Evolutionary conservation across 2,113 vertebrate genomes (phyloP), one percentile per base, ranked within the genome.

Genomic region (Zosterops lateralis): DNA sequence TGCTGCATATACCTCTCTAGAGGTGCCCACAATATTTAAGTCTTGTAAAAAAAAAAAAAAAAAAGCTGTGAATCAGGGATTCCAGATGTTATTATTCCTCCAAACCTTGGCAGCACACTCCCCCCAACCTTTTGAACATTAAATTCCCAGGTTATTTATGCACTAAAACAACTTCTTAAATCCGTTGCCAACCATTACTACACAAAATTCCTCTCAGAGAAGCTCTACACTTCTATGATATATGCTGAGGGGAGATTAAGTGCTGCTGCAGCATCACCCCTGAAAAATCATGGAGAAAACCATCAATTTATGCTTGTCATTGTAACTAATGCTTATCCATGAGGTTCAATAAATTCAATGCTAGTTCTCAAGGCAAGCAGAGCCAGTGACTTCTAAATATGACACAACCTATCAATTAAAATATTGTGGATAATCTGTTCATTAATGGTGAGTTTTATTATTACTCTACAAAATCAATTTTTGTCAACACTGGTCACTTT

Each of bases 231-330:
- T 97, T 97, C 93, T 70, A 93, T 70, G 91, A 94, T 91, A 95
- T 96, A 93, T 78, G 79, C 73, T 93, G 82, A 25, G 36, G 95
- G 50, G 84, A 96, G 73, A 96, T 95, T 93, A 98, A 96, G n/a
- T 51, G 40, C 54, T 48, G 42, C 54, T 79, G 60, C 70, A 89
- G 90, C 36, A 91, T 88, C 87, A 65, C 84, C 93, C 83, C 56
- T 92, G 57, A 90, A 96, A 97, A 96, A 74, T 83, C 89, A 94
- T 32, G 86, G 90, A 92, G 53, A 93, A 97, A 96, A 94, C 42
- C 77, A 18, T 50, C 89, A 76, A 89, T 93, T 97, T 96, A 92
- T 96, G 96, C 85, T 95, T 95, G 70, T 77, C 66, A 89, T 92
- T 87, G 84, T 89, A 91, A 93, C 57, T 5, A 90, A 92, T 88